These are phyloP conservation scores for Cheilosia vernalis DNA, from an alignment of 2,888 invertebrate species.

Conservation along the genomic window DNA sequence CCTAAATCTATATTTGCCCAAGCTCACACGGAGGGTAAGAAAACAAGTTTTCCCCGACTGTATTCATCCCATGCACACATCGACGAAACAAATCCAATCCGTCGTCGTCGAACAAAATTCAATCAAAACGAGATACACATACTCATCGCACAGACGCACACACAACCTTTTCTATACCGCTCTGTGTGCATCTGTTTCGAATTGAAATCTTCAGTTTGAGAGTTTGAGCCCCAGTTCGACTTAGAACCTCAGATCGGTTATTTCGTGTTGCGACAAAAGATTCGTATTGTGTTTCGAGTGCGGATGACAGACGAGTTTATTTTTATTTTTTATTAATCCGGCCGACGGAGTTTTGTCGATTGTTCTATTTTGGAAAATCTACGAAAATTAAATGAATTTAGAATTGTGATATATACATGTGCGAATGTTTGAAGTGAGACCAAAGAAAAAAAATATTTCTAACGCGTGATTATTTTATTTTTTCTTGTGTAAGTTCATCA, in stretches of 20 bases:
- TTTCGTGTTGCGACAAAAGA: conserved; percentile 44
- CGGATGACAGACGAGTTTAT: conserved; percentile 26
- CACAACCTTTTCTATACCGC: conserved; percentile 3
- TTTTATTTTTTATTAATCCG: background rate
- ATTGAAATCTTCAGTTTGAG: conserved; percentile 17
- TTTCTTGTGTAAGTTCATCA: conserved; percentile 50
- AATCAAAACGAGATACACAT: conserved; percentile 27
- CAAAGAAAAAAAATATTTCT: conserved; percentile 20
- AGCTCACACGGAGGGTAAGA: conserved; percentile 5
- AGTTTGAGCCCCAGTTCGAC: conserved; percentile 66
- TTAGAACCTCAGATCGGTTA: conserved; percentile 67
- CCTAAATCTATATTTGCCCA: conserved; percentile 34
- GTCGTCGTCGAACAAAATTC: conserved; percentile 12
- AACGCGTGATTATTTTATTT: conserved; percentile 33
- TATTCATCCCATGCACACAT: background rate
- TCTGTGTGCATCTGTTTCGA: conserved; percentile 44
- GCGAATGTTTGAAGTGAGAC: conserved; percentile 28
- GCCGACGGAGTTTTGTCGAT: conserved; percentile 52
- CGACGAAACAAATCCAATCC: conserved; percentile 25
- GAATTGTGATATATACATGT: conserved; percentile 33
- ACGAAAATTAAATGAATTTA: background rate
- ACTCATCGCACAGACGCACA: conserved; percentile 23
- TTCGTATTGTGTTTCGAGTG: conserved; percentile 43
- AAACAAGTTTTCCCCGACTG: conserved; percentile 66
- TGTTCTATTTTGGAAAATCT: background rate